phyloP scores from a whole-genome alignment of 2,113 vertebrate genomes.

The Barnardius zonarius region DNA sequence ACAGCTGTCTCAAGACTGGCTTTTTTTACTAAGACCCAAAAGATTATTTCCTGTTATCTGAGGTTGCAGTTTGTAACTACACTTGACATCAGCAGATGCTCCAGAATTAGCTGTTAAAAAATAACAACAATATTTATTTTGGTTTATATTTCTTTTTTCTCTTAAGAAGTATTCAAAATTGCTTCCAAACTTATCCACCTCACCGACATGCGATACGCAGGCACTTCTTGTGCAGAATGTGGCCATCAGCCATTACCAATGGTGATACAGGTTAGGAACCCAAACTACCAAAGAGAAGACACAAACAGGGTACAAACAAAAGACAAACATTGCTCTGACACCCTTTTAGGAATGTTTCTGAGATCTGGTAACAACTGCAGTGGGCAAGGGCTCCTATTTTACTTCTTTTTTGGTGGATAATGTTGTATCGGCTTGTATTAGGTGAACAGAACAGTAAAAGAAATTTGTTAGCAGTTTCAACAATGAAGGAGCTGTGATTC shows the following conservation, averaged over 20 bases:
- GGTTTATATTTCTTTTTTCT: neutral
- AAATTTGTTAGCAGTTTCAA: neutral
- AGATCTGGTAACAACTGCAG: neutral
- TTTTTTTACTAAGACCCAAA: conserved; percentile 45
- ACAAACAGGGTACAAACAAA: neutral
- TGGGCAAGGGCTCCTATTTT: neutral
- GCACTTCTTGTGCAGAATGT: neutral
- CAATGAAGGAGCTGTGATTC: neutral
- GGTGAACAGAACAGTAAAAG: neutral
- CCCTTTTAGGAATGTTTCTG: neutral
- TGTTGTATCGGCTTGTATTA: neutral
- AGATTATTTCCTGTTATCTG: conserved; percentile 53
- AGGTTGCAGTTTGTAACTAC: neutral
- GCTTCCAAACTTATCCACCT: neutral
- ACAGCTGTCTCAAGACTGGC: conserved; percentile 50
- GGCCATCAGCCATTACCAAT: neutral
- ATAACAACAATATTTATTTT: neutral
- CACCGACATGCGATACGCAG: neutral
- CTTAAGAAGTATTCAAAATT: neutral
- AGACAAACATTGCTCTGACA: neutral
- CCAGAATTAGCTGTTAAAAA: neutral
- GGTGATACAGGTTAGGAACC: neutral
- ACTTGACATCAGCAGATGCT: conserved; percentile 21
- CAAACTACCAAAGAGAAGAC: neutral
- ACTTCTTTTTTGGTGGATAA: neutral